A percentile compares a stretch with the other conserved stretches of the same genome.
Evolutionary conservation across 2,113 vertebrate species (phyloP).

Genomic region (Zosterops lateralis): DNA sequence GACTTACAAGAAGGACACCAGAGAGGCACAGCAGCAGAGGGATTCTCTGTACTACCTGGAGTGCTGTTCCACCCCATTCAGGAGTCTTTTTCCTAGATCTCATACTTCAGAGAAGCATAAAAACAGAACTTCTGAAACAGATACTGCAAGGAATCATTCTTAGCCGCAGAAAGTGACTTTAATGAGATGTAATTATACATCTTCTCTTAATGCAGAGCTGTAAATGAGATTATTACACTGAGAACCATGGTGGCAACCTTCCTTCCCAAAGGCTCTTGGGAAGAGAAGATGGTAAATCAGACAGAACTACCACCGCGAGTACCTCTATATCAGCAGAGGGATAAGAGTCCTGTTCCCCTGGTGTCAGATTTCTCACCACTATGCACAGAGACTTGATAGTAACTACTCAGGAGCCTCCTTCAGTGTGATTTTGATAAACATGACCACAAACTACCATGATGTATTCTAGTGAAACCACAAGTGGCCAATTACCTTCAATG

Average conservation of each 20-base stretch:
- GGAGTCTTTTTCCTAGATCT: neutral
- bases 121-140: neutral
- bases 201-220: neutral
- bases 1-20: neutral
- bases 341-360: rapidly evolving
- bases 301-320: neutral
- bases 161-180: neutral
- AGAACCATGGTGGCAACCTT: neutral
- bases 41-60: neutral
- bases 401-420: neutral
- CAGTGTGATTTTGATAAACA: neutral
- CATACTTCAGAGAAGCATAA: neutral
- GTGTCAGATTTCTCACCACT: neutral
- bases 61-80: neutral
- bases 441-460: neutral
- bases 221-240: neutral
- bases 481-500: neutral
- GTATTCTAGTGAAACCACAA: neutral
- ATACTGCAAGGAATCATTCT: neutral
- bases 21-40: neutral
- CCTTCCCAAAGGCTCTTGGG: neutral
- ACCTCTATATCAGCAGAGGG: neutral
- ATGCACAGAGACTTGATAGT: neutral
- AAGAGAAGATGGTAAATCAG: neutral
- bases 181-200: neutral